Base-by-base conservation (phyloP, 2,113 vertebrate genomes). In the Sardina pilchardus region DNA sequence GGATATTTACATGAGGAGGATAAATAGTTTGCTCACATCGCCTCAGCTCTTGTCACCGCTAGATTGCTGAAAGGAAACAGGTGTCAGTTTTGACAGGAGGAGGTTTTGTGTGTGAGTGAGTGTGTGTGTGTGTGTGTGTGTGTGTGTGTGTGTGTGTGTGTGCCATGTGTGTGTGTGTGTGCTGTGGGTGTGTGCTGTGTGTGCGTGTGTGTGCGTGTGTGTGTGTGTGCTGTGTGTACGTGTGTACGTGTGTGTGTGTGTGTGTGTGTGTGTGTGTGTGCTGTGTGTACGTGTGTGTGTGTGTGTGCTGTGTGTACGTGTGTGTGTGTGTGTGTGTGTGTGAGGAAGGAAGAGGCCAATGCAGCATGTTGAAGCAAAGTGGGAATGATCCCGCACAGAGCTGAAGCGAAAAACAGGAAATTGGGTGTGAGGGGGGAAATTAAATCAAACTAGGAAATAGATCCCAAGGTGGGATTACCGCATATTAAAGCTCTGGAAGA, bases 391-490 rank as follows among this genome's bases (percentile, higher is more conserved):
- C 84, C 71, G 44, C 63, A 50, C 82, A 59, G 21, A 53, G 63
- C 56, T 80, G 30, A 36, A 82, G 86, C n/a, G 81, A 24, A 84
- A 42, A 85, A 81, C 84, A 53, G 63, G 89, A 89, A 17, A 86
- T 81, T 63, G 82, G 82, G 53, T 81, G 67, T 85, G 34, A 87
- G 86, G 82, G 82, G 85, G 89, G 89, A 91, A 91, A 84, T 89
- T 91, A 82, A 93, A 92, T 90, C 91, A 86, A 87, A 91, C 88
- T 80, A 67, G 88, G 83, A 30, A 89, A 87, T 43, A 63, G 85
- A 81, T 89, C 93, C 91, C 9, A 81, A 83, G 26, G 90, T 90
- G 24, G 71, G 53, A 48, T 50, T 83, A 90, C 88, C 88, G 90
- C 81, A 67, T 88, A 91, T 94, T 91, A 90, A 89, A 90, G 90